Percentiles rank a stretch among this genome's conserved stretches.
These are phyloP conservation scores for Synanthedon andrenaeformis DNA, from an alignment of 2,888 invertebrate species.

Conservation along the genomic window DNA sequence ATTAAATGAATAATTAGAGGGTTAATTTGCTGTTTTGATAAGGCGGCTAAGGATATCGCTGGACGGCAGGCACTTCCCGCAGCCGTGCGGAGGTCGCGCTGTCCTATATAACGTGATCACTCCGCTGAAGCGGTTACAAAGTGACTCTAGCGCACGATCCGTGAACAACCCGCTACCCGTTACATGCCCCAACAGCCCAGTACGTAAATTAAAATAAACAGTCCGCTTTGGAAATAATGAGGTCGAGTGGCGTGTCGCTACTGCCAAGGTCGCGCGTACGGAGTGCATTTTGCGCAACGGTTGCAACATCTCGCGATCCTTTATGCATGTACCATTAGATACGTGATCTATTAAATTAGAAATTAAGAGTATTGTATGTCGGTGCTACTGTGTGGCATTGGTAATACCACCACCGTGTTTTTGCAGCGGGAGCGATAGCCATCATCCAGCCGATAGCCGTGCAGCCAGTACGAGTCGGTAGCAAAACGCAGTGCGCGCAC, in stretches of 20 bases:
- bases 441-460: conserved; percentile 20
- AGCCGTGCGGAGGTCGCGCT: conserved; percentile 17
- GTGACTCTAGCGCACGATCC: conserved; percentile 47
- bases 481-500: conserved; percentile 37
- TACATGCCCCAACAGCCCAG: conserved; percentile 28
- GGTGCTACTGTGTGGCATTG: conserved; percentile 24
- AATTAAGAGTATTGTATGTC: conserved; percentile 12
- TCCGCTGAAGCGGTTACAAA: conserved; percentile 50
- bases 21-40: not conserved
- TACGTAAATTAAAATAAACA: conserved; percentile 33
- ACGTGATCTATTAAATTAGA: conserved; percentile 31
- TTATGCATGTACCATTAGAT: conserved; percentile 25
- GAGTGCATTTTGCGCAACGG: conserved; percentile 22
- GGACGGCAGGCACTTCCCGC: not conserved
- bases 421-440: conserved; percentile 45
- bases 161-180: conserved; percentile 28
- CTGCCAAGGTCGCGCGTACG: conserved; percentile 28
- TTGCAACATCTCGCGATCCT: conserved; percentile 21
- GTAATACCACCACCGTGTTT: conserved; percentile 33
- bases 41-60: not conserved
- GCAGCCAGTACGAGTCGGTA: conserved; percentile 38
- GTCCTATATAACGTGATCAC: conserved; percentile 62
- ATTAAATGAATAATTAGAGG: not conserved
- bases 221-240: conserved; percentile 12
- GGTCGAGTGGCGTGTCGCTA: conserved; percentile 19